Percentiles rank a stretch among this genome's conserved stretches.
These are phyloP conservation scores for Hirtodrosophila alboralis DNA, from an alignment of 2,888 invertebrate species.

Conservation along the genomic window DNA sequence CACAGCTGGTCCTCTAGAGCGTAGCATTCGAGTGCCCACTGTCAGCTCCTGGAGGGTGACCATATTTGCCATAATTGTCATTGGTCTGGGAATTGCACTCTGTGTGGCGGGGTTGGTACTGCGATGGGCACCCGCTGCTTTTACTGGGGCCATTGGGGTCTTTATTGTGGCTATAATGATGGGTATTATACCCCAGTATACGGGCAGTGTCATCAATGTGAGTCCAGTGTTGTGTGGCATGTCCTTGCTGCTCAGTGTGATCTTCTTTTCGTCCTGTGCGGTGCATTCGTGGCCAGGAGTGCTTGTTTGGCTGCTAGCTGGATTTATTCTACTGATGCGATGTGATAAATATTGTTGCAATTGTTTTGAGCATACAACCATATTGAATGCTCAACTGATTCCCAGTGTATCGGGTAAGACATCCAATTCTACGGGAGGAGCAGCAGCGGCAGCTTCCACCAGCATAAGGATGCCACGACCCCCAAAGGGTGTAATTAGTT, in stretches of 20 bases:
- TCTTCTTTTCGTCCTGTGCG: constrained; percentile 80
- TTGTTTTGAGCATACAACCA: constrained; percentile 81
- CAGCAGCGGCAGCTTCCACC: constrained; percentile 62
- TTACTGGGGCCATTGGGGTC: constrained; percentile 80
- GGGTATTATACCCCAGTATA: constrained; percentile 83
- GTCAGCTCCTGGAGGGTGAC: constrained; percentile 83
- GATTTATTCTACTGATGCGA: constrained; percentile 79
- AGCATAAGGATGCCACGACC: constrained; percentile 82
- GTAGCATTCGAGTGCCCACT: constrained; percentile 82
- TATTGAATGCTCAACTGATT: constrained; percentile 79
- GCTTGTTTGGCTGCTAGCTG: constrained; percentile 81
- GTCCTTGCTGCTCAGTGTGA: constrained; percentile 73
- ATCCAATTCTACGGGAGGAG: constrained; percentile 23
- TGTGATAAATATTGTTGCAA: constrained; percentile 83
- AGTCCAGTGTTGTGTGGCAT: constrained; percentile 81
- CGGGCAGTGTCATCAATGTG: constrained; percentile 80
- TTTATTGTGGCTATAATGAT: constrained; percentile 82
- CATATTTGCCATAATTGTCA: constrained; percentile 80
- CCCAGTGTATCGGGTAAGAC: constrained; percentile 82
- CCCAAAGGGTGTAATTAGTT: constrained; percentile 78
- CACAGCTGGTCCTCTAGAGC: constrained; percentile 84
- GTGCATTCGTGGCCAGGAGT: constrained; percentile 83
- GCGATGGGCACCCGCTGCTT: constrained; percentile 76
- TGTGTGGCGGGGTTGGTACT: constrained; percentile 76
- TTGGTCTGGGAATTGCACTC: constrained; percentile 77